Conservation (phyloP, 2,888 invertebrate genomes). For the Amblyjoppa proteus region DNA sequence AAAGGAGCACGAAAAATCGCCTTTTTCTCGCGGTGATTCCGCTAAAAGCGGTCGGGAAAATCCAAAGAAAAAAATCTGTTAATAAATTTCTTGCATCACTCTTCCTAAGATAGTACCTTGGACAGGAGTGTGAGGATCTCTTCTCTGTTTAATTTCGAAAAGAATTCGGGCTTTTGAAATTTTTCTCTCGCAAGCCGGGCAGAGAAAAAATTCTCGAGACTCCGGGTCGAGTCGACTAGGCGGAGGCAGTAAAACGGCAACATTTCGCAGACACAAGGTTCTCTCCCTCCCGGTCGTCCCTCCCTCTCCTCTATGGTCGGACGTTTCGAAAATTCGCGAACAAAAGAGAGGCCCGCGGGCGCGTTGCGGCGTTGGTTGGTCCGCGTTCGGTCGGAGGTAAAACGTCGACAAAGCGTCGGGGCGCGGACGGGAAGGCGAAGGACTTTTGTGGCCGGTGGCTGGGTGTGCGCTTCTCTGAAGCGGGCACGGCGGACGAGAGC, state of each 20-base stretch:
- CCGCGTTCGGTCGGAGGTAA: slow-evolving; percentile 42
- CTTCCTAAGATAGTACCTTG: not conserved
- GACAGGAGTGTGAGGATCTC: not conserved
- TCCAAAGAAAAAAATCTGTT: not conserved
- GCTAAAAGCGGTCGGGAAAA: not conserved
- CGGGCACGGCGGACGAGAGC: slow-evolving; percentile 7
- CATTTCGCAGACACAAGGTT: slow-evolving; percentile 36
- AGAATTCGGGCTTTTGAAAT: not conserved
- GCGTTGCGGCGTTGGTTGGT: slow-evolving; percentile 28
- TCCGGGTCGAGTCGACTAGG: not conserved
- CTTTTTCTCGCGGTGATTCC: not conserved
- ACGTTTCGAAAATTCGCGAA: slow-evolving; percentile 53
- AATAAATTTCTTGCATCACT: not conserved
- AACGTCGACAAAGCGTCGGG: slow-evolving; percentile 52
- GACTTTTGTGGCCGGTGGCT: slow-evolving; percentile 56
- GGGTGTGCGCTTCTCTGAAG: slow-evolving; percentile 19
- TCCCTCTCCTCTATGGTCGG: not conserved
- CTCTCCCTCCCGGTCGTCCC: not conserved
- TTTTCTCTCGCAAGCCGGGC: not conserved
- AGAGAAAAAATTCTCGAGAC: not conserved
- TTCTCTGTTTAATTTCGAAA: not conserved
- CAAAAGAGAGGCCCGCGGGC: slow-evolving; percentile 45
- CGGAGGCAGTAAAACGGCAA: slow-evolving; percentile 1
- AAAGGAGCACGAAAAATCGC: not conserved
- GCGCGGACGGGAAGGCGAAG: slow-evolving; percentile 49